Percentiles rank a stretch among this genome's conserved stretches.
Conservation (phyloP, 2,888 invertebrate genomes). For the Xestia sexstrigata region DNA sequence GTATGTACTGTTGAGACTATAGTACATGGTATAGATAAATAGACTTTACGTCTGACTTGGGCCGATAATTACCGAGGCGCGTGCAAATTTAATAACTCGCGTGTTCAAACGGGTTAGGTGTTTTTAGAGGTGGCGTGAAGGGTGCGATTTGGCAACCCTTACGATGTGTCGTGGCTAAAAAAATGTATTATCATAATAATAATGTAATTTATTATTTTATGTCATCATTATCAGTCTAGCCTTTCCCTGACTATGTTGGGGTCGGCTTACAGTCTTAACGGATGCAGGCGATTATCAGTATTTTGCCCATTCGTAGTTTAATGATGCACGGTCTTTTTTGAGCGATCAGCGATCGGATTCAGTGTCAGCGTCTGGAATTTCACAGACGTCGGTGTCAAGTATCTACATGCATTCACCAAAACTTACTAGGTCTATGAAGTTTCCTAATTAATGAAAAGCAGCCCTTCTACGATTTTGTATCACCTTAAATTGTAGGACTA, state of each 20-base stretch:
- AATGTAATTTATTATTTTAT: too few species aligned
- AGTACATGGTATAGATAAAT: constrained; percentile 76
- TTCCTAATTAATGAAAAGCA: not conserved
- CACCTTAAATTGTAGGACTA: too few species aligned
- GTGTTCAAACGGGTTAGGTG: constrained; percentile 70
- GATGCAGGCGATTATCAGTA: not conserved
- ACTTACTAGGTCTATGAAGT: not conserved
- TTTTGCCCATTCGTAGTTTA: not conserved
- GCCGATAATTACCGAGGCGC: constrained; percentile 87
- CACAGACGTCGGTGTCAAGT: not conserved
- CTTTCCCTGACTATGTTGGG: not conserved
- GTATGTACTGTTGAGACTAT: constrained; percentile 43
- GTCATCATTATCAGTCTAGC: not conserved
- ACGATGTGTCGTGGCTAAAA: constrained; percentile 28
- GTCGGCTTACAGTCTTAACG: not conserved
- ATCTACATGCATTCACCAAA: not conserved
- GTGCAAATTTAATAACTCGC: constrained; percentile 89
- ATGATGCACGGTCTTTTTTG: not conserved
- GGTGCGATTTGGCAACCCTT: not conserved
- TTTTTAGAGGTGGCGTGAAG: constrained; percentile 67
- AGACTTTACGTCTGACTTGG: constrained; percentile 69
- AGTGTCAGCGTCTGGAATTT: not conserved
- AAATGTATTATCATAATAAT: too few species aligned
- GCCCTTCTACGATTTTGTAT: too few species aligned
- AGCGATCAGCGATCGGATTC: not conserved